phyloP scores from a whole-genome alignment of 1,140 invertebrate species.

The Dufourea novaeangliae region DNA sequence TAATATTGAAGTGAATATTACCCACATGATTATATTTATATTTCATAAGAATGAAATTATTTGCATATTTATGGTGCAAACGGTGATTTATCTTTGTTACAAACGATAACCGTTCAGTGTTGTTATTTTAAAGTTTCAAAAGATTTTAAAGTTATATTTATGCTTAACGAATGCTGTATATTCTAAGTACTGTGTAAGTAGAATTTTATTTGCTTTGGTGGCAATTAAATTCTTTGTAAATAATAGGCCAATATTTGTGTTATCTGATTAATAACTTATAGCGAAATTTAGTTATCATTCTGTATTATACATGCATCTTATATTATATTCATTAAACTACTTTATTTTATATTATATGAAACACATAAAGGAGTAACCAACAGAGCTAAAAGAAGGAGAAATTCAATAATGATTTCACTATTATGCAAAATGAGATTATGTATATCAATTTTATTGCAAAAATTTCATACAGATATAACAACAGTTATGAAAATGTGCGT shows the following conservation, averaged over 20 bases:
- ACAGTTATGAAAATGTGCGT: conserved; percentile 42
- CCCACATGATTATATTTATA: background rate
- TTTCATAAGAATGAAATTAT: background rate
- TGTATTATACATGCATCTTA: background rate
- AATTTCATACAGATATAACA: conserved; percentile 46
- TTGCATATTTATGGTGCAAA: background rate
- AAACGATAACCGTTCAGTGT: background rate
- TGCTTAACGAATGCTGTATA: conserved; percentile 9
- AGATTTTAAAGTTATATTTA: conserved; percentile 31
- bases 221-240: conserved; percentile 19
- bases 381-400: background rate
- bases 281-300: conserved; percentile 20
- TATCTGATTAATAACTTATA: background rate
- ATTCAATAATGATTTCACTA: conserved; percentile 9
- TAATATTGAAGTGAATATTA: background rate
- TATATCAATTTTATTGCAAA: conserved; percentile 55
- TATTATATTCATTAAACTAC: background rate
- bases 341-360: conserved; percentile 4
- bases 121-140: background rate
- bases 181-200: background rate
- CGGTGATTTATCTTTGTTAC: conserved; percentile 2
- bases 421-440: conserved; percentile 41
- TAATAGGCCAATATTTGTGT: conserved; percentile 35
- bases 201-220: conserved; percentile 5
- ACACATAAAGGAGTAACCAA: background rate